Conservation (phyloP, 2,113 vertebrate species). For the Chloroceryle aenea region DNA sequence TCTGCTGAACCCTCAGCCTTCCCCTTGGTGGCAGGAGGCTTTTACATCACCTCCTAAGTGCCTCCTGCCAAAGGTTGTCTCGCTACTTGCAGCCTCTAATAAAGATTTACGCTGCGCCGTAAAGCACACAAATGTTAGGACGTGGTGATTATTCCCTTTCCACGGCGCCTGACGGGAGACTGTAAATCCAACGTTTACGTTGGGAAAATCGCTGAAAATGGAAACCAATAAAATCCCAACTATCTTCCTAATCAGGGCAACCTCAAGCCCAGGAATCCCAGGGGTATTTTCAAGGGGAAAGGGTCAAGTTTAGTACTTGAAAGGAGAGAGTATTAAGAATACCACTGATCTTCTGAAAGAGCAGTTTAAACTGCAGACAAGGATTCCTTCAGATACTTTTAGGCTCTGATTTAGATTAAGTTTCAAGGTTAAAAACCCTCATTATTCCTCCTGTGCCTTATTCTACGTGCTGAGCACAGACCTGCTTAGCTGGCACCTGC, state of each 20-base stretch:
- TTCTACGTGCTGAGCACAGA: fast-evolving
- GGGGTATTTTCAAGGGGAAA: not conserved
- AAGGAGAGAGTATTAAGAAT: not conserved
- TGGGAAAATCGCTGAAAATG: not conserved
- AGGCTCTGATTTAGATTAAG: not conserved
- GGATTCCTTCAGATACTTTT: not conserved
- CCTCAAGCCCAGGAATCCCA: not conserved
- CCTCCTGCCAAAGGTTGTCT: not conserved
- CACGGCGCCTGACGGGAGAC: not conserved
- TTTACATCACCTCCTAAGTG: not conserved
- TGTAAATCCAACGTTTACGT: not conserved
- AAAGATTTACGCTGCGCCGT: not conserved
- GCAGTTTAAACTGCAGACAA: not conserved
- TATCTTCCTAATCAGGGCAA: not conserved
- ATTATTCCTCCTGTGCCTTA: not conserved
- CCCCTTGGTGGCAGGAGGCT: not conserved
- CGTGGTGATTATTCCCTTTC: not conserved
- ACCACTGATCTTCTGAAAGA: not conserved
- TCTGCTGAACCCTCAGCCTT: not conserved
- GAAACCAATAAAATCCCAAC: not conserved
- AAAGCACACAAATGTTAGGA: not conserved
- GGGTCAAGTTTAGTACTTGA: not conserved
- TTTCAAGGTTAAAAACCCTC: not conserved
- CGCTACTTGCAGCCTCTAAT: not conserved
- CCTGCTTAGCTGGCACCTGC: not conserved